Evolutionary conservation across 2,888 invertebrate species (phyloP).

Genomic region (Seira musarum): DNA sequence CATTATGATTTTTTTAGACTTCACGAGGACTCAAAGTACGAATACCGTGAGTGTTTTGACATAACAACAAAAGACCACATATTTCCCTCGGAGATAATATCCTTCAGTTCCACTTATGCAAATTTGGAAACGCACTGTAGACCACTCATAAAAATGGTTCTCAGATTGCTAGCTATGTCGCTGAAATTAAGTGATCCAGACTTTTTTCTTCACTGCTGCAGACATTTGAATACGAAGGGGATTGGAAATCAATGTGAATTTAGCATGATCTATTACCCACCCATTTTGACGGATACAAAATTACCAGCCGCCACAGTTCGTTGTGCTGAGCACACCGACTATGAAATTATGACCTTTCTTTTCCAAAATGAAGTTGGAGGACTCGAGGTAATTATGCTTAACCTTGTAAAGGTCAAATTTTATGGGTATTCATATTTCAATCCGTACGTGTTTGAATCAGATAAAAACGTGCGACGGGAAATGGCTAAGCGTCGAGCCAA

Average conservation of each 20-base stretch:
- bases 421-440: background rate
- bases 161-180: conserved; percentile 73
- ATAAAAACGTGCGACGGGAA: conserved; percentile 79
- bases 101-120: conserved; percentile 79
- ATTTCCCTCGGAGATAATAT: conserved; percentile 79
- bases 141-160: conserved; percentile 78
- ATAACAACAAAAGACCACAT: conserved; percentile 76
- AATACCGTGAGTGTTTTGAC: conserved; percentile 82
- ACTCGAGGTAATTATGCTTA: conserved; percentile 75
- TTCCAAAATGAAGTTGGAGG: conserved; percentile 84
- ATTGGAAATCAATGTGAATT: conserved; percentile 76
- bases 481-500: conserved; percentile 83
- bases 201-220: conserved; percentile 79
- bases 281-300: conserved; percentile 71
- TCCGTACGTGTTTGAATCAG: conserved; percentile 71
- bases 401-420: background rate
- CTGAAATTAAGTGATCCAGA: conserved; percentile 72
- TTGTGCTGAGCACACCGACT: conserved; percentile 81
- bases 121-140: conserved; percentile 80
- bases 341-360: conserved; percentile 83
- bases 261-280: conserved; percentile 83
- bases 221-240: conserved; percentile 78
- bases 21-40: conserved; percentile 73
- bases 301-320: conserved; percentile 75
- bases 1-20: conserved; percentile 64